Percentiles rank a stretch among this genome's conserved stretches.
phyloP scores from a whole-genome alignment of 1,140 invertebrate genomes.

The Temnothorax longispinosus region DNA sequence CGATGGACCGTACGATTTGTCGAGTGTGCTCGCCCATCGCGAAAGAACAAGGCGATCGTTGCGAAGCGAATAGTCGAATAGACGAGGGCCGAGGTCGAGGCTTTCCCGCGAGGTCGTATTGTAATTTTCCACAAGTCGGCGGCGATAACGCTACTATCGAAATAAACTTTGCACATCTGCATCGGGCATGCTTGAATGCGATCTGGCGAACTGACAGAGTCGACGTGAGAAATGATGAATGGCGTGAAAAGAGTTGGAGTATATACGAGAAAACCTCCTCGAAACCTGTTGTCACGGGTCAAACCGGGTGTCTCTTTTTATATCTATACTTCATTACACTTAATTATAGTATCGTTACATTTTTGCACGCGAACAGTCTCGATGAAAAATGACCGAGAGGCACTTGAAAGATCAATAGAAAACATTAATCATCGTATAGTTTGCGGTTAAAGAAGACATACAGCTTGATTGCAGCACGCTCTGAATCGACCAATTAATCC shows the following conservation, averaged over 20 bases:
- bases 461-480: neutral
- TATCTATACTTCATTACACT: neutral
- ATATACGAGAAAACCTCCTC: neutral
- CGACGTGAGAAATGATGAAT: constrained; percentile 22
- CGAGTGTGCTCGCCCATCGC: no score
- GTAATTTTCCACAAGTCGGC: constrained; percentile 53
- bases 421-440: neutral
- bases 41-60: neutral
- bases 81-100: neutral
- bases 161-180: constrained; percentile 58
- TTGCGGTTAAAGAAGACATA: neutral
- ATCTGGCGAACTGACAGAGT: neutral
- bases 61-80: neutral
- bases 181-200: neutral
- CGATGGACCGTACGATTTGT: neutral
- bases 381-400: neutral
- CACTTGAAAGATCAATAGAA: neutral
- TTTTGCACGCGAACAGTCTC: neutral
- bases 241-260: neutral
- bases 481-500: constrained; percentile 33
- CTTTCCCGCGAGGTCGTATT: neutral
- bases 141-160: constrained; percentile 60
- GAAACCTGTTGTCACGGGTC: neutral
- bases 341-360: constrained; percentile 1
- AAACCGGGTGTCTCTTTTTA: neutral